These are phyloP conservation scores for Scaptodrosophila latifasciaeformis DNA, from an alignment of 2,888 invertebrate species.

Conservation along the genomic window DNA sequence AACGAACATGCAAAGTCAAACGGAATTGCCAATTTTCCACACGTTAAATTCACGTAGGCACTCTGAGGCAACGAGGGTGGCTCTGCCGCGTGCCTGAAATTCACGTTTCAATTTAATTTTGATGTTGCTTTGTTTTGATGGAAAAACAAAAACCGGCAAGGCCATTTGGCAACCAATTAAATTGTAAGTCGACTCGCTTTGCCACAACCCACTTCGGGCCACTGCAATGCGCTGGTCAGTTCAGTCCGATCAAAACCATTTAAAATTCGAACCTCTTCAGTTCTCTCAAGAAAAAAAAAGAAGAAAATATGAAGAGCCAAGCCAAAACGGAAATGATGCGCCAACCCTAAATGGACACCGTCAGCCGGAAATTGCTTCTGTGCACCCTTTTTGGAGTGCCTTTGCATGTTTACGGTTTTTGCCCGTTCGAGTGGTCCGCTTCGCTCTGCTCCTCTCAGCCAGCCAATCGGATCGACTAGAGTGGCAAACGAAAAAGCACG, in stretches of 20 bases:
- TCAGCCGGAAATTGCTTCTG: conserved; percentile 10
- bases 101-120: conserved; percentile 26
- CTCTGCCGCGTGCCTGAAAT: neutral
- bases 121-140: neutral
- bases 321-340: conserved; percentile 50
- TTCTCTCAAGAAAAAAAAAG: too few species aligned
- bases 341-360: conserved; percentile 46
- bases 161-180: too few species aligned
- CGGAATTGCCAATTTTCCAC: conserved; percentile 60
- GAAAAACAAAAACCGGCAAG: neutral
- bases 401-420: conserved; percentile 23
- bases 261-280: too few species aligned
- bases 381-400: neutral
- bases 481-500: neutral
- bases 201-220: too few species aligned
- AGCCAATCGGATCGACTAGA: neutral
- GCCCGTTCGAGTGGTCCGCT: too few species aligned
- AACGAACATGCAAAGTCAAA: conserved; percentile 25
- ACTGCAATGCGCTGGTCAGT: too few species aligned
- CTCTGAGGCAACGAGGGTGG: neutral
- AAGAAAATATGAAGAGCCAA: too few species aligned
- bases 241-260: too few species aligned
- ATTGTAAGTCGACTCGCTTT: too few species aligned
- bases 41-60: conserved; percentile 39
- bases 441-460: conserved; percentile 3